phyloP scores from a whole-genome alignment of 1,140 invertebrate genomes.

The Spodoptera frugiperda region DNA sequence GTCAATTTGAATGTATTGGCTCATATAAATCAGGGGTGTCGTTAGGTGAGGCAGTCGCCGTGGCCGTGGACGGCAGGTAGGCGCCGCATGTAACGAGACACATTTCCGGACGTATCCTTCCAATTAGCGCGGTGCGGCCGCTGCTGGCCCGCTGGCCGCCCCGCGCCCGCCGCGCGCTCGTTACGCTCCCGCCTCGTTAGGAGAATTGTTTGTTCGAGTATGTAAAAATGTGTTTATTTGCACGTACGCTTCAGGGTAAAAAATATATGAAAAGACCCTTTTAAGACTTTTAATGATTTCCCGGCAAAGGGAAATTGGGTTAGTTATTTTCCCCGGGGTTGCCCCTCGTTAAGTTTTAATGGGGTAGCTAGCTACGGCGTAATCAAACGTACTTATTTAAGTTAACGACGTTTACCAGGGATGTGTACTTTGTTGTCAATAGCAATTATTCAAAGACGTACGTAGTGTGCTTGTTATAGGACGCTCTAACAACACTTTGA shows the following conservation, averaged over 20 bases:
- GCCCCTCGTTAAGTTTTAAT: slow-evolving; percentile 86
- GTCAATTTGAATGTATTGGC: slow-evolving; percentile 69
- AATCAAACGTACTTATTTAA: slow-evolving; percentile 86
- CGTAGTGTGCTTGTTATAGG: neutral
- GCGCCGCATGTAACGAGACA: slow-evolving; percentile 72
- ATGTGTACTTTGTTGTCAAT: slow-evolving; percentile 80
- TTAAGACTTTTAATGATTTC: slow-evolving; percentile 87
- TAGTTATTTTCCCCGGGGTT: slow-evolving; percentile 85
- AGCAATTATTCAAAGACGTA: slow-evolving; percentile 69
- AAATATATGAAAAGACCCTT: slow-evolving; percentile 86
- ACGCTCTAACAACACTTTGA: slow-evolving; percentile 17
- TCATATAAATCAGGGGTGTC: slow-evolving; percentile 75
- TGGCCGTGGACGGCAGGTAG: slow-evolving; percentile 51
- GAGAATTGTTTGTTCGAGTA: slow-evolving; percentile 86
- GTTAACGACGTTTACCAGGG: slow-evolving; percentile 83
- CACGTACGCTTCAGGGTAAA: slow-evolving; percentile 84
- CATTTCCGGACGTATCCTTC: slow-evolving; percentile 77
- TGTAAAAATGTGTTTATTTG: slow-evolving; percentile 86
- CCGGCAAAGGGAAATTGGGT: slow-evolving; percentile 86
- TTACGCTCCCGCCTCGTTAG: slow-evolving; percentile 82
- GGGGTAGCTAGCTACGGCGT: slow-evolving; percentile 85
- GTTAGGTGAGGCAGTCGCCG: slow-evolving; percentile 61
- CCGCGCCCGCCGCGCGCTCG: slow-evolving; percentile 68
- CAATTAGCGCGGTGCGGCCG: slow-evolving; percentile 70
- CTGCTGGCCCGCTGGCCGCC: slow-evolving; percentile 60